These are phyloP conservation scores for Chymomyza costata DNA, from an alignment of 1,140 invertebrate genomes.

Conservation along the genomic window DNA sequence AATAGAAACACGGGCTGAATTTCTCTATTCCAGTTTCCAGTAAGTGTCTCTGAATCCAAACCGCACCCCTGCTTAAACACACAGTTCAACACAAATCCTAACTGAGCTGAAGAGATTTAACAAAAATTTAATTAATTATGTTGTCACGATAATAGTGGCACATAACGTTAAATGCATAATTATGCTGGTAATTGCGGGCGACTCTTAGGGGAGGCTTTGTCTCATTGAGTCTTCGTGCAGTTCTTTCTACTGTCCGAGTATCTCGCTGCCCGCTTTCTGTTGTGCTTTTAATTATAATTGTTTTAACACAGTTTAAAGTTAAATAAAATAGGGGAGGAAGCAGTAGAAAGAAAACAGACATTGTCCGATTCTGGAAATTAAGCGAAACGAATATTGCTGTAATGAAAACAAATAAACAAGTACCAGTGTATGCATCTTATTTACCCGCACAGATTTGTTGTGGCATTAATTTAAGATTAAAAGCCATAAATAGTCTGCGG, in stretches of 20 bases:
- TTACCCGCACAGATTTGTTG: constrained; percentile 56
- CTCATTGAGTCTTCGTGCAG: no score
- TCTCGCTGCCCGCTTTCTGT: neutral
- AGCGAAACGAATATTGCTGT: constrained; percentile 5
- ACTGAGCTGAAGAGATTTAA: constrained; percentile 39
- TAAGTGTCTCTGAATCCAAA: no score
- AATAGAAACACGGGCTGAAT: no score
- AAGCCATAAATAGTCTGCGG: constrained; percentile 26
- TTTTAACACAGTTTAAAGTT: constrained; percentile 56
- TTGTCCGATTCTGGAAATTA: constrained; percentile 34
- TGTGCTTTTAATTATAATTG: constrained; percentile 54
- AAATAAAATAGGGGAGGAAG: constrained; percentile 39
- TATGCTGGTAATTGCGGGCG: constrained; percentile 54
- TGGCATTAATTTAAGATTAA: constrained; percentile 54
- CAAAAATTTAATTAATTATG: constrained; percentile 55
- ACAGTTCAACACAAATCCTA: neutral
- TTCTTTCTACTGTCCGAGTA: neutral
- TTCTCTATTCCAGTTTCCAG: no score
- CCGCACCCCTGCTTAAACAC: no score
- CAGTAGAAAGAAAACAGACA: constrained; percentile 3
- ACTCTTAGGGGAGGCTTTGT: neutral
- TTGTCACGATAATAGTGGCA: constrained; percentile 52
- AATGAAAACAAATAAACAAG: constrained; percentile 42
- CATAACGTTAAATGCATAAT: constrained; percentile 57
- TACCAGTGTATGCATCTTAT: constrained; percentile 4